Conservation (phyloP, 2,888 invertebrate species). For the Globia sparganii region DNA sequence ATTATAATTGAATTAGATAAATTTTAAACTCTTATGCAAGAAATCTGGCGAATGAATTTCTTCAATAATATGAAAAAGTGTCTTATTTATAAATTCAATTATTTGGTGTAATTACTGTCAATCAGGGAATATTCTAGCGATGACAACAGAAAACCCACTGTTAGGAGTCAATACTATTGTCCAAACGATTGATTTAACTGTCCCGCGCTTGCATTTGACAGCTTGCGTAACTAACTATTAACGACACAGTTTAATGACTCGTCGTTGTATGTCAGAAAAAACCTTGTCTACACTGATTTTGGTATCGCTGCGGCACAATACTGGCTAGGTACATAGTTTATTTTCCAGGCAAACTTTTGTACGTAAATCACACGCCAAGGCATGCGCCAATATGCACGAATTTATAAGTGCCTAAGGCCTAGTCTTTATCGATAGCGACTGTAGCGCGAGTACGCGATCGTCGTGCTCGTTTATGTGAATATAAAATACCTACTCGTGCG, state of each 20-base stretch:
- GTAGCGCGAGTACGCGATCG: neutral
- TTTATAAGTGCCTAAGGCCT: neutral
- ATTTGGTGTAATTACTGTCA: neutral
- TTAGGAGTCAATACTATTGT: slow-evolving; percentile 5
- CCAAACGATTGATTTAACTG: slow-evolving; percentile 10
- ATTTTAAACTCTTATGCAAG: no score
- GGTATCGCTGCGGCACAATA: neutral
- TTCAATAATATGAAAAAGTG: no score
- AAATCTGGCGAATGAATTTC: no score
- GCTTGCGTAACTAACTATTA: slow-evolving; percentile 13
- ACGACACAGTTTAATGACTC: slow-evolving; percentile 15
- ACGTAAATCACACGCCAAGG: neutral
- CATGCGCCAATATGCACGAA: neutral
- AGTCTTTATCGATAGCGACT: neutral
- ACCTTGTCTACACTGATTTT: slow-evolving; percentile 1
- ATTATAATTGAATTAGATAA: no score
- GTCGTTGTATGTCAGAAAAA: neutral
- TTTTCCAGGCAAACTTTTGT: neutral
- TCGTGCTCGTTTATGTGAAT: neutral
- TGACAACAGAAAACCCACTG: neutral
- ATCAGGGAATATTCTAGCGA: neutral
- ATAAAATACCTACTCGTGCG: neutral
- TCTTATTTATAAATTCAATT: no score
- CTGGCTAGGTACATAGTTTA: neutral
- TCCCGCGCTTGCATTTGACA: slow-evolving; percentile 14